Evolutionary conservation across 2,888 invertebrate species (phyloP), one percentile per base, ranked within the genome.

Genomic region (Temnothorax ravouxi): DNA sequence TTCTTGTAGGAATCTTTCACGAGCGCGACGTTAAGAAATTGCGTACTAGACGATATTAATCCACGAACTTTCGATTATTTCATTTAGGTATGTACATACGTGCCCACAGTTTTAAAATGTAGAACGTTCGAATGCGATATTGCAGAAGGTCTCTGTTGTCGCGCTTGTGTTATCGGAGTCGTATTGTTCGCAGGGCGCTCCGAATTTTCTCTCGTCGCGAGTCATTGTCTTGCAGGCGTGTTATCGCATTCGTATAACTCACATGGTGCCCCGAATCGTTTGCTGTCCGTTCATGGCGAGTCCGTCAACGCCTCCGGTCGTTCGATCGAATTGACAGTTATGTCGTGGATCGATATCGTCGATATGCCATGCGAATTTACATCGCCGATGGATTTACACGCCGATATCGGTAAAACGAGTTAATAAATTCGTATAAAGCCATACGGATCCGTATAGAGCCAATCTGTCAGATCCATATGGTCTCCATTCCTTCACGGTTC

Each of bases 361-460:
- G 25, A 87, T 79, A 87, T 67, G 86, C n/a, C 50, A 50, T 50
- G 52, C 86, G 85, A 84, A 79, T 79, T 59, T 34, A 59, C 47
- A 34, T 41, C 52, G n/a, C n/a, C 41, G 54, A n/a, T 87, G 88
- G 87, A 91, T 92, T 92, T 89, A 89, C 84, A 75, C 75, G 15
- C n/a, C 64, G 67, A 15, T 72, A 79, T 84, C 77, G 85, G 83
- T 84, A 82, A 84, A 85, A 93, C 91, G 87, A 87, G 88, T 91
- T 87, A 90, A 93, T 93, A 93, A 93, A 93, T 93, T 93, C 88
- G 85, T 64, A 92, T 93, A 93, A 91, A 93, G 93, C 92, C 87
- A 83, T 64, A 47, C 21, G 13, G 59, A 29, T 21, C 88, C 50
- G 34, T 88, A 88, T 82, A 86, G 34, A 86, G 56, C 34, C 52